Evolutionary conservation across 2,797 vertebrate species (phyloP).

Genomic region (Microchirus variegatus): DNA sequence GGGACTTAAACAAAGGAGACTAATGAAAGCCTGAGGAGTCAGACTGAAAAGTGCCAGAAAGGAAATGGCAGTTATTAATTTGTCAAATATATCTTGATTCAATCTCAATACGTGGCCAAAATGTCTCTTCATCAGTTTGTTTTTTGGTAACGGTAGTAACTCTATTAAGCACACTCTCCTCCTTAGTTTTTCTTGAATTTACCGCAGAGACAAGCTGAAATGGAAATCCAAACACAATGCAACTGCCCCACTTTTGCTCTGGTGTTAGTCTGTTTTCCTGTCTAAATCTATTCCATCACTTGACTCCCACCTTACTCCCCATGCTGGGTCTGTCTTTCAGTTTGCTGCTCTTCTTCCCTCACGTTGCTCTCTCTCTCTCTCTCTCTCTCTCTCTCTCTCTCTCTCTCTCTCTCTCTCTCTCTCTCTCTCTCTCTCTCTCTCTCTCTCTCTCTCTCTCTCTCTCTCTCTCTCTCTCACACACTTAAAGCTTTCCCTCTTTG

Average conservation of each 20-base stretch:
- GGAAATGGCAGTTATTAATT: background rate
- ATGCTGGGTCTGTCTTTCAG: constrained; percentile 10
- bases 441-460: constrained; percentile 3
- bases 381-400: constrained; percentile 1
- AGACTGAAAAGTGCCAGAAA: constrained; percentile 12
- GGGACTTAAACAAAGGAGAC: constrained; percentile 17
- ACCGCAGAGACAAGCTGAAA: background rate
- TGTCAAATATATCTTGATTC: background rate
- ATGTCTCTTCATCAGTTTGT: background rate
- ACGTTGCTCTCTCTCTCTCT: background rate
- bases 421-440: constrained; percentile 2
- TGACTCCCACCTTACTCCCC: constrained; percentile 29
- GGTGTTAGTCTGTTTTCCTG: constrained; percentile 55
- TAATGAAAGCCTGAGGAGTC: constrained; percentile 27
- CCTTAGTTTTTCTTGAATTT: background rate
- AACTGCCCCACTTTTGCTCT: constrained; percentile 48
- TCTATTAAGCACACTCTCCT: background rate
- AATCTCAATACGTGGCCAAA: background rate
- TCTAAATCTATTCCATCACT: constrained; percentile 53
- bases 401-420: constrained; percentile 1
- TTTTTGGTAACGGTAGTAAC: background rate
- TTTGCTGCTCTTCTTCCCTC: constrained; percentile 12
- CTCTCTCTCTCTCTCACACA: background rate
- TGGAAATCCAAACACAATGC: constrained; percentile 20
- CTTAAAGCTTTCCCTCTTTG: constrained; percentile 29